These are phyloP conservation scores for Amphipyra tragopoginis DNA, from an alignment of 2,888 invertebrate genomes.

Conservation along the genomic window DNA sequence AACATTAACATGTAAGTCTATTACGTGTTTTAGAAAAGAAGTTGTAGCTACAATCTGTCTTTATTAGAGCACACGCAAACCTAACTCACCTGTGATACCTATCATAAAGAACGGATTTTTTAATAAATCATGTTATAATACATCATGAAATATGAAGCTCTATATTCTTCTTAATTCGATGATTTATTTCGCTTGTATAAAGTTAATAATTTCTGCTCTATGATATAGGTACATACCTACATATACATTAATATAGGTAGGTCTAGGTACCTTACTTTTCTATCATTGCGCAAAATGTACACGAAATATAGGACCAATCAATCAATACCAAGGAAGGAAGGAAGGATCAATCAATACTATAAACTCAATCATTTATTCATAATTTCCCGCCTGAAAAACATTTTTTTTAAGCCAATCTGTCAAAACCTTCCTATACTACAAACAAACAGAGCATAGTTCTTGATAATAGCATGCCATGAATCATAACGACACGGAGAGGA, in stretches of 20 bases:
- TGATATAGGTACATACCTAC: no score
- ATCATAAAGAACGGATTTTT: constrained; percentile 17
- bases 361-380: no score
- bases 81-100: constrained; percentile 27
- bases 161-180: constrained; percentile 1
- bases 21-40: background rate
- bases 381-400: background rate
- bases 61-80: constrained; percentile 15
- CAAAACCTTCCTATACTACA: background rate
- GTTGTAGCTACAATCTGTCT: constrained; percentile 19
- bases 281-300: background rate
- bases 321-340: no score
- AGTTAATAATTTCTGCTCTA: no score
- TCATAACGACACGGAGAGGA: constrained; percentile 51
- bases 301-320: no score
- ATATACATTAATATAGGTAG: no score
- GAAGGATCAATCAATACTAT: no score
- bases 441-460: background rate
- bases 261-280: background rate
- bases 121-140: constrained; percentile 29
- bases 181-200: background rate
- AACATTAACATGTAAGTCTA: no score
- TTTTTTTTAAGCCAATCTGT: constrained; percentile 13
- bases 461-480: constrained; percentile 18
- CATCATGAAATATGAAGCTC: constrained; percentile 22